Evolutionary conservation across 2,797 vertebrate species (phyloP).

Genomic region (Cryptoblepharus egeriae): DNA sequence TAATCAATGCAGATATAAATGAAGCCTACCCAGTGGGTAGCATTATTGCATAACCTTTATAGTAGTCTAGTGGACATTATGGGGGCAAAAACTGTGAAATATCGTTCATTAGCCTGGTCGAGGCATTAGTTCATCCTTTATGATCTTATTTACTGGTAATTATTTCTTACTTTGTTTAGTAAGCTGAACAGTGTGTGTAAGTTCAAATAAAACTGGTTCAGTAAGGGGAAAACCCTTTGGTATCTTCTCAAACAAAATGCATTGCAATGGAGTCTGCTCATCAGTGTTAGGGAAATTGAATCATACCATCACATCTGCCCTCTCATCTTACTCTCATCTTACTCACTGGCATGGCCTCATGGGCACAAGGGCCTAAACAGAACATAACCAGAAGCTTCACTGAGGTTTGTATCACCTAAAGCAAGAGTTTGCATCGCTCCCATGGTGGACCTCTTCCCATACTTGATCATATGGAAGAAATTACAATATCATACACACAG

Average conservation of each 20-base stretch:
- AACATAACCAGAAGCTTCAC: too few relatives aligned
- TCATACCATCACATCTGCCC: too few relatives aligned
- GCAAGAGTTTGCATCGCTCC: too few relatives aligned
- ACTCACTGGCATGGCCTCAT: background rate
- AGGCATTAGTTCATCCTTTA: background rate
- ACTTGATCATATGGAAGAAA: too few relatives aligned
- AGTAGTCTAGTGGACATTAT: background rate
- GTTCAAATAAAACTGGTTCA: background rate
- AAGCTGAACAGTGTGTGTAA: background rate
- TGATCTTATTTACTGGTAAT: background rate
- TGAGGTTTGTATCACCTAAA: too few relatives aligned
- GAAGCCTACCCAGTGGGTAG: background rate
- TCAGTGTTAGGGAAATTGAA: background rate
- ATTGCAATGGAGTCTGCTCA: background rate
- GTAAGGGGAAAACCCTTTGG: background rate
- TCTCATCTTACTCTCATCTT: too few relatives aligned
- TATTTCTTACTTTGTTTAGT: background rate
- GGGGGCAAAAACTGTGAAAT: background rate
- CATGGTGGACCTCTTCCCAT: too few relatives aligned
- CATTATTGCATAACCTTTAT: slow-evolving; percentile 8
- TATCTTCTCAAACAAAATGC: background rate
- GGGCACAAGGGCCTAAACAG: background rate
- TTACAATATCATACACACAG: too few relatives aligned
- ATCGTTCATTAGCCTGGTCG: background rate
- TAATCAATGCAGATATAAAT: too few relatives aligned